These are phyloP conservation scores for Fringilla coelebs DNA, from an alignment of 2,797 vertebrate species.

Conservation along the genomic window DNA sequence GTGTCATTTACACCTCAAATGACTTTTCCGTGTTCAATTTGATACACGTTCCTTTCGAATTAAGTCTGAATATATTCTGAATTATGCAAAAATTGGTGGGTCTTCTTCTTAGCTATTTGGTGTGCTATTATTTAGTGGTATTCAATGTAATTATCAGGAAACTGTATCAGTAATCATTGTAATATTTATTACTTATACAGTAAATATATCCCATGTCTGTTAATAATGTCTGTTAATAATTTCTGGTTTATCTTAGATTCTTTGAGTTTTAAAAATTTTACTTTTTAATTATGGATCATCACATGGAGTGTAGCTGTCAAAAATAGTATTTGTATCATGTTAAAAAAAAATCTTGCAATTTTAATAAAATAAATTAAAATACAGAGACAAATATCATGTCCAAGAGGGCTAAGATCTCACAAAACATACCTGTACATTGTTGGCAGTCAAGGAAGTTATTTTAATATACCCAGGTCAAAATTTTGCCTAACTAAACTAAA, in stretches of 20 bases:
- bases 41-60: background rate
- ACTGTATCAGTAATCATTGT: background rate
- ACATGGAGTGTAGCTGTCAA: background rate
- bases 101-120: background rate
- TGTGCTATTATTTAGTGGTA: background rate
- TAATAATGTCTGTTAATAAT: background rate
- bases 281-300: background rate
- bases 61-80: background rate
- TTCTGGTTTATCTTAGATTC: background rate
- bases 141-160: conserved; percentile 4
- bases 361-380: background rate
- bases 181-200: background rate
- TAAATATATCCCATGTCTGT: background rate
- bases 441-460: background rate
- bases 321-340: background rate
- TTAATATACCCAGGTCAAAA: background rate
- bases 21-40: background rate
- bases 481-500: background rate
- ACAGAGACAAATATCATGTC: background rate
- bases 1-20: background rate
- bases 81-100: background rate
- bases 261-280: background rate
- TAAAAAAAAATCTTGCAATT: background rate
- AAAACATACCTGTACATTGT: background rate
- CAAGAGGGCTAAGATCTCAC: background rate